These are phyloP conservation scores for Nymphalis c-album DNA, from an alignment of 2,888 invertebrate species.

Conservation along the genomic window DNA sequence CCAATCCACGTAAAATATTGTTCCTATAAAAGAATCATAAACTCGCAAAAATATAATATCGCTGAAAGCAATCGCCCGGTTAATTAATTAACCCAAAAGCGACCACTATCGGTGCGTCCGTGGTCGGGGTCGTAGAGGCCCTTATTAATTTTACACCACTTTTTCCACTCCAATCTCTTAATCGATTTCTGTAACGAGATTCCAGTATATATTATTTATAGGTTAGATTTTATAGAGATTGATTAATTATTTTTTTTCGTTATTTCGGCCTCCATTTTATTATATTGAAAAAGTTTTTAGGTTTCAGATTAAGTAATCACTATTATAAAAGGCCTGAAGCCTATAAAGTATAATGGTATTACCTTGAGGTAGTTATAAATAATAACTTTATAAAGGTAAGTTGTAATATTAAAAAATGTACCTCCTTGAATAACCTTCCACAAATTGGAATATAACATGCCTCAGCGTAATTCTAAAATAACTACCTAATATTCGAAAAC, in stretches of 20 bases:
- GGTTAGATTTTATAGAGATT: constrained; percentile 23
- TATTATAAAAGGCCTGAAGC: not conserved
- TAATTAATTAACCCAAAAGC: constrained; percentile 44
- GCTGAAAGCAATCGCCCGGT: constrained; percentile 40
- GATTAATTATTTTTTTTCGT: constrained; percentile 24
- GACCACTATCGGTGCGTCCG: constrained; percentile 33
- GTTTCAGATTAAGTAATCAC: constrained; percentile 16
- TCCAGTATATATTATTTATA: constrained; percentile 36
- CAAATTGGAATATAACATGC: constrained; percentile 4
- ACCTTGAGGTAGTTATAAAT: not conserved
- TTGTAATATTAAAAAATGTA: not conserved
- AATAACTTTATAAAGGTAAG: not conserved
- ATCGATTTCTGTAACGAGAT: constrained; percentile 41
- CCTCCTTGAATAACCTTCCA: not conserved
- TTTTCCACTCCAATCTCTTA: constrained; percentile 42
- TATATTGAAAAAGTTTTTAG: constrained; percentile 7
- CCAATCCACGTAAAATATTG: constrained; percentile 27
- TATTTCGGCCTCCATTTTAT: constrained; percentile 1
- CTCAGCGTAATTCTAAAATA: not conserved
- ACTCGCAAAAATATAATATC: constrained; percentile 38
- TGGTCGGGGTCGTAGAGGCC: constrained; percentile 30
- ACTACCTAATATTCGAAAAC: constrained; percentile 1
- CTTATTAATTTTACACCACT: constrained; percentile 43
- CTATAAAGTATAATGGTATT: not conserved
- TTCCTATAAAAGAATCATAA: constrained; percentile 35